phyloP scores from a whole-genome alignment of 2,797 vertebrate species.

The Champsocephalus esox region DNA sequence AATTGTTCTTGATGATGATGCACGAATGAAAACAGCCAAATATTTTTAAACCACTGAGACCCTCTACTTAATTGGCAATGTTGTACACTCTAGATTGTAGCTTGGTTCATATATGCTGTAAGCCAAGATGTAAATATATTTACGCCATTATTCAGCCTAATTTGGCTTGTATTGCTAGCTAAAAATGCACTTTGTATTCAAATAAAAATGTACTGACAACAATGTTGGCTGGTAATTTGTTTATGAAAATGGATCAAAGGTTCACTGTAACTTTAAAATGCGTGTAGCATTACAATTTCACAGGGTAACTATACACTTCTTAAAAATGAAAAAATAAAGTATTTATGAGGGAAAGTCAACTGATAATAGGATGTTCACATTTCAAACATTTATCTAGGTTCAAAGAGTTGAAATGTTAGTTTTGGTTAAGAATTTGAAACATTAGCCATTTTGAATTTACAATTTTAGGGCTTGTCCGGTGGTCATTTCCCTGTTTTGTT shows the following conservation, averaged over 20 bases:
- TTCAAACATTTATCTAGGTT: background rate
- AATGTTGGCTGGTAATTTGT: conserved; percentile 3
- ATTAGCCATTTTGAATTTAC: background rate
- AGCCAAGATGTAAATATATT: conserved; percentile 88
- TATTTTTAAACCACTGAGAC: conserved; percentile 68
- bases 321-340: conserved; percentile 7
- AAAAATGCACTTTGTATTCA: conserved; percentile 88
- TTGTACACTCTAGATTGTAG: conserved; percentile 77
- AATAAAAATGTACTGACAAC: conserved; percentile 83
- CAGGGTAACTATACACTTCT: conserved; percentile 2
- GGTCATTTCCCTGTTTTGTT: background rate
- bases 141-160: conserved; percentile 76
- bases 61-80: conserved; percentile 53
- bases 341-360: conserved; percentile 19
- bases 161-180: conserved; percentile 81
- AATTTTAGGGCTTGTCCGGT: background rate
- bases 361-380: background rate
- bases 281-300: conserved; percentile 16
- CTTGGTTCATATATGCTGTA: conserved; percentile 85
- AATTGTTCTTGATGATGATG: conserved; percentile 38
- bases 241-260: background rate
- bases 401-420: background rate
- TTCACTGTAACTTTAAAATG: background rate
- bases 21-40: conserved; percentile 49
- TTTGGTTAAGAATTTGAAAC: background rate